Conservation (phyloP, 2,113 vertebrate genomes). For the Caranx ignobilis region DNA sequence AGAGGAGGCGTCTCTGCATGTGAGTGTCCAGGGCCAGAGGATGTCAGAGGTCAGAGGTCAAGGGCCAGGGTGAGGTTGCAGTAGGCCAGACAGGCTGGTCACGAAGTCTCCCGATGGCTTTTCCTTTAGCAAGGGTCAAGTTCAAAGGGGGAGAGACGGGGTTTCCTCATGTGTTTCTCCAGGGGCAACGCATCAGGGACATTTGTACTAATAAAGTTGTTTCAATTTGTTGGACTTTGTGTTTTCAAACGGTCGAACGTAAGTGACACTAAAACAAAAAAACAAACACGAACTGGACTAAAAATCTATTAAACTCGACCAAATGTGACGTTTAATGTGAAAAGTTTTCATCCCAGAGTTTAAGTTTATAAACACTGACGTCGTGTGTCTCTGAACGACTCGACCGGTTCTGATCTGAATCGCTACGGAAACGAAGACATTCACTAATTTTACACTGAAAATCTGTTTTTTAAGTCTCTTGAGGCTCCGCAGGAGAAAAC, state of each 20-base stretch:
- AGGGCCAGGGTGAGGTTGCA: background rate
- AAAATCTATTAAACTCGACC: background rate
- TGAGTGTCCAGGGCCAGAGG: background rate
- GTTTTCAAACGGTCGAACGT: background rate
- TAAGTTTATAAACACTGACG: background rate
- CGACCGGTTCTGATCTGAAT: too few species aligned
- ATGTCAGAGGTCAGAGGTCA: constrained; percentile 17
- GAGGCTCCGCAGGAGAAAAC: too few species aligned
- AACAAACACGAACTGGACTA: background rate
- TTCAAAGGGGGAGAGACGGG: background rate
- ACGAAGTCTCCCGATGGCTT: constrained; percentile 84
- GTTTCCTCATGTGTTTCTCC: background rate
- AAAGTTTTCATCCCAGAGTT: background rate
- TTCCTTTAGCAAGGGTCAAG: constrained; percentile 50
- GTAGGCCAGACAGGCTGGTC: constrained; percentile 45
- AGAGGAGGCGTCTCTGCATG: background rate
- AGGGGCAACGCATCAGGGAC: background rate
- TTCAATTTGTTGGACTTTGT: background rate
- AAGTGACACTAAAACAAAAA: background rate
- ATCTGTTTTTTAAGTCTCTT: too few species aligned
- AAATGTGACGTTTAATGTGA: background rate
- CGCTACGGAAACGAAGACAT: too few species aligned
- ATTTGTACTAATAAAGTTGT: constrained; percentile 9
- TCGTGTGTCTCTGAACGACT: background rate
- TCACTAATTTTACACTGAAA: too few species aligned